phyloP scores from a whole-genome alignment of 2,797 vertebrate genomes.

The Morelia viridis region DNA sequence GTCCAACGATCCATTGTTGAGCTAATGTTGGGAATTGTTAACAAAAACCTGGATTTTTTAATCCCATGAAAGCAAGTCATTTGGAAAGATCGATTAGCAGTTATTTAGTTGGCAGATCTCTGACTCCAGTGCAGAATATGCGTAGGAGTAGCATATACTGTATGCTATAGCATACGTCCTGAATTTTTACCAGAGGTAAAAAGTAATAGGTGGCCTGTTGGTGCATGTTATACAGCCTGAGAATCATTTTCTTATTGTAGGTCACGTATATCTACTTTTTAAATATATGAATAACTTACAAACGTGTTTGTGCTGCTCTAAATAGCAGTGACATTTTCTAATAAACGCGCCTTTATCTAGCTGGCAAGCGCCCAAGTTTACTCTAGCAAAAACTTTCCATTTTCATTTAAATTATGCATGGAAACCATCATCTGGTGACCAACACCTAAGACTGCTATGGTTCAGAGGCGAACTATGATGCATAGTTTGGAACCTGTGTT shows the following conservation, averaged over 20 bases:
- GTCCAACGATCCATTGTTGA: not conserved
- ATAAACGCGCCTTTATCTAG: not conserved
- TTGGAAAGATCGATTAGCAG: not conserved
- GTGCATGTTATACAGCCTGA: no score
- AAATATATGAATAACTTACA: constrained; percentile 4
- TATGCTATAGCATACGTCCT: not conserved
- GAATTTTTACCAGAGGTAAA: not conserved
- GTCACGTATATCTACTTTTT: not conserved
- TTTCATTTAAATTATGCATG: constrained; percentile 39
- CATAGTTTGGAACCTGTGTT: not conserved
- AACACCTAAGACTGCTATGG: not conserved
- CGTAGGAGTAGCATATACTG: not conserved
- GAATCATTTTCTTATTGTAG: not conserved
- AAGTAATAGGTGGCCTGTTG: not conserved
- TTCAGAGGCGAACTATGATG: not conserved
- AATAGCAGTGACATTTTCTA: constrained; percentile 37
- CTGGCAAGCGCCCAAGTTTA: constrained; percentile 16
- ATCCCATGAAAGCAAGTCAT: not conserved
- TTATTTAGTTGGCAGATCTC: not conserved
- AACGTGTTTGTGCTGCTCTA: not conserved
- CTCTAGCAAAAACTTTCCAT: constrained; percentile 35
- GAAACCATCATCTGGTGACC: constrained; percentile 3
- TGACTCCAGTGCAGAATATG: not conserved
- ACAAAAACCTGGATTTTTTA: not conserved
- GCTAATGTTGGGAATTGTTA: not conserved